Percentiles rank a stretch among this genome's conserved stretches.
phyloP scores from a whole-genome alignment of 2,797 vertebrate genomes.

The Oreochromis mossambicus region DNA sequence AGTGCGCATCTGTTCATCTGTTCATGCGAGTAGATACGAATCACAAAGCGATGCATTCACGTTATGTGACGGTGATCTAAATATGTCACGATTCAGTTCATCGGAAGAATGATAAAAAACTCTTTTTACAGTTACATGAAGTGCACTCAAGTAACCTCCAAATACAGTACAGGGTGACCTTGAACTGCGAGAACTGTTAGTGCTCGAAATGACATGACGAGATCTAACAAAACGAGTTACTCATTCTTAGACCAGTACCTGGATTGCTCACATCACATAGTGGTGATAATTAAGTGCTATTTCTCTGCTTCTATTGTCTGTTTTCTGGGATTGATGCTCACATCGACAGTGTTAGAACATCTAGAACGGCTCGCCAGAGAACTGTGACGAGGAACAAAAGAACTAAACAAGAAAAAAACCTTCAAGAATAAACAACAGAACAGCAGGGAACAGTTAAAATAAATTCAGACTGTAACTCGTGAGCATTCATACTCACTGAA shows the following conservation, averaged over 20 bases:
- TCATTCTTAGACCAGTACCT: not conserved
- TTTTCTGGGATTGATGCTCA: not conserved
- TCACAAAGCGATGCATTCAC: not conserved
- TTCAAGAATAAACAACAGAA: not conserved
- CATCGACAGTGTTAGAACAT: not conserved
- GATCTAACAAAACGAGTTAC: not conserved
- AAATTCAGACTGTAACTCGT: not conserved
- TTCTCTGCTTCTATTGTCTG: not conserved
- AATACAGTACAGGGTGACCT: not conserved
- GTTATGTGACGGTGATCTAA: not conserved
- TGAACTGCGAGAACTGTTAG: not conserved
- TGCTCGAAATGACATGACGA: not conserved
- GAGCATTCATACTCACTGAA: not conserved
- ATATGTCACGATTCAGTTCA: not conserved
- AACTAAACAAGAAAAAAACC: not conserved
- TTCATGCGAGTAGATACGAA: not conserved
- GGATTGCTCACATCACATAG: not conserved
- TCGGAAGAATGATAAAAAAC: not conserved
- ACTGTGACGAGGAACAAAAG: not conserved
- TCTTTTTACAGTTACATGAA: not conserved
- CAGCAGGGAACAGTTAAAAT: not conserved
- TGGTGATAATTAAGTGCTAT: not conserved
- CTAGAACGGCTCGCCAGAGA: rapidly evolving
- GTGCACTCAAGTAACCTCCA: not conserved
- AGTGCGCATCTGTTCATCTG: slow-evolving; percentile 11